Evolutionary conservation across 2,113 vertebrate genomes (phyloP).

Genomic region (Oncorhynchus masou): DNA sequence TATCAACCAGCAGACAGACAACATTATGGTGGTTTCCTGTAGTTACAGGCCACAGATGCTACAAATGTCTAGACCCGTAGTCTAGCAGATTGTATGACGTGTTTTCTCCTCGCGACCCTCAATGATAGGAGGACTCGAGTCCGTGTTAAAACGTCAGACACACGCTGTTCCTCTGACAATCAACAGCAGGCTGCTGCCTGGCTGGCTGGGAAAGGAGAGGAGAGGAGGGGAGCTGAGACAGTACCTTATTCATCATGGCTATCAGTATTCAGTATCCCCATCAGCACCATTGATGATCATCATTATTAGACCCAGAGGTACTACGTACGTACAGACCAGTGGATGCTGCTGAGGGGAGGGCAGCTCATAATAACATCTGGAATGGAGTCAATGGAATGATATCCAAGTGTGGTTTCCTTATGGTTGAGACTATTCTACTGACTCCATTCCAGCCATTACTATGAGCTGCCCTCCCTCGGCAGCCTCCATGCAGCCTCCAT

Average conservation of each 20-base stretch:
- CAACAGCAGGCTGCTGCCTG: background rate
- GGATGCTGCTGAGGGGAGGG: too few species aligned
- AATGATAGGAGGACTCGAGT: slow-evolving; percentile 45
- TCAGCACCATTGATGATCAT: background rate
- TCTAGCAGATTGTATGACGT: slow-evolving; percentile 51
- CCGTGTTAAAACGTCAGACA: slow-evolving; percentile 36
- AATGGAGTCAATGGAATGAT: too few species aligned
- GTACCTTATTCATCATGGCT: background rate
- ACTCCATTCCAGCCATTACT: too few species aligned
- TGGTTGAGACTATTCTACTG: too few species aligned
- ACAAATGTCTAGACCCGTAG: slow-evolving; percentile 11
- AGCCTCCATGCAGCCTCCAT: too few species aligned
- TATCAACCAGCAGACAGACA: slow-evolving; percentile 19
- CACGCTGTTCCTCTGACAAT: background rate
- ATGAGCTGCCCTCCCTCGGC: too few species aligned
- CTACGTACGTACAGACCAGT: too few species aligned
- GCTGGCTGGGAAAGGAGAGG: too few species aligned
- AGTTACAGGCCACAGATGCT: slow-evolving; percentile 22
- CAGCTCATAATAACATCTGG: too few species aligned
- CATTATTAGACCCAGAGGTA: background rate
- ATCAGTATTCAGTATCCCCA: background rate
- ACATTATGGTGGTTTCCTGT: slow-evolving; percentile 31
- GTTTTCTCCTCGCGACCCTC: slow-evolving; percentile 43
- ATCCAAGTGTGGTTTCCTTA: too few species aligned
- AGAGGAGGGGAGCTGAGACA: too few species aligned